phyloP scores from a whole-genome alignment of 2,888 invertebrate species.

The Volucella inanis region DNA sequence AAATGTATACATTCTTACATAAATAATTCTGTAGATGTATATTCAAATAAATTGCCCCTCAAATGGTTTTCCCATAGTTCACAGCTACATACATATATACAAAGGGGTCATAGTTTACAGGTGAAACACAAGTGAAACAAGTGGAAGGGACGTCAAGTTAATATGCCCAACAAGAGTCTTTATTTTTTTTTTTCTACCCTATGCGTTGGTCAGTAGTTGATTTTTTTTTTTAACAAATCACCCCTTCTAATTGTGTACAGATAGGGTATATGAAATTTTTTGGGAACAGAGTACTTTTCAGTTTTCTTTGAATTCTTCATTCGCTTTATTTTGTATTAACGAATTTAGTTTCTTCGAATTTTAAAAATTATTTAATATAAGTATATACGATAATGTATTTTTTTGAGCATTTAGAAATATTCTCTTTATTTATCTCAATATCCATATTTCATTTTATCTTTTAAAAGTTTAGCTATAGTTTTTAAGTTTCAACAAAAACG shows the following conservation, averaged over 20 bases:
- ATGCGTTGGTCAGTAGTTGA: slow-evolving; percentile 23
- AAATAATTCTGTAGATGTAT: slow-evolving; percentile 34
- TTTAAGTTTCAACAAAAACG: too few species aligned
- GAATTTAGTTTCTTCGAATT: too few species aligned
- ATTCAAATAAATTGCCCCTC: slow-evolving; percentile 37
- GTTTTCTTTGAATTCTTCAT: not conserved
- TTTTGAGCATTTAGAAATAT: not conserved
- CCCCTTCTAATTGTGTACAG: slow-evolving; percentile 21
- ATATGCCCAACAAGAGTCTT: slow-evolving; percentile 35
- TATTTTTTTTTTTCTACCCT: slow-evolving; percentile 10
- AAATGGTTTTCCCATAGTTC: slow-evolving; percentile 53
- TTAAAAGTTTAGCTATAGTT: too few species aligned
- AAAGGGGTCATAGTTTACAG: slow-evolving; percentile 59
- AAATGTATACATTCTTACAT: slow-evolving; percentile 26
- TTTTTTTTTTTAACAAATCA: slow-evolving; percentile 7
- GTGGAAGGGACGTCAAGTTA: slow-evolving; percentile 17
- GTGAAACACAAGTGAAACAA: slow-evolving; percentile 58
- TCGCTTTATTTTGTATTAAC: not conserved
- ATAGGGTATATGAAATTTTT: slow-evolving; percentile 20
- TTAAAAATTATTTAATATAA: not conserved
- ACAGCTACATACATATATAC: slow-evolving; percentile 27
- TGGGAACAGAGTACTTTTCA: not conserved
- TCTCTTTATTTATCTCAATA: not conserved
- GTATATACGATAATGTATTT: not conserved
- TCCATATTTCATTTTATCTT: too few species aligned